Percentiles rank a stretch among this genome's conserved stretches.
Conservation (phyloP, 2,888 invertebrate genomes). For the Microchrysa polita region DNA sequence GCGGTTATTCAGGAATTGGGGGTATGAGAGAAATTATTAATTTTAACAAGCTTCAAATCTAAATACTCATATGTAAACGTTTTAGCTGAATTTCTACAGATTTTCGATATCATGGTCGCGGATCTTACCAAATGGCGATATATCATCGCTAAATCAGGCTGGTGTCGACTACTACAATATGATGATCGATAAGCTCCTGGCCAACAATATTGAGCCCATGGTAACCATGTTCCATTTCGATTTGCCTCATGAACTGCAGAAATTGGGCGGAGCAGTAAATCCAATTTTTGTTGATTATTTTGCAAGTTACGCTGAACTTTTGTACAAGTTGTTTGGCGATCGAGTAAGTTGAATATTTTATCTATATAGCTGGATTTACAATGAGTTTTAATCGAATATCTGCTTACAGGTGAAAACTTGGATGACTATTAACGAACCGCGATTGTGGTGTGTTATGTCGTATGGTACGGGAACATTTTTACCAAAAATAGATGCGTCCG, state of each 20-base stretch:
- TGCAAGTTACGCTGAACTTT: constrained; percentile 65
- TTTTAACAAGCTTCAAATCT: too few relatives aligned
- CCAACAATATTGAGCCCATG: constrained; percentile 70
- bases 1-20: constrained; percentile 65
- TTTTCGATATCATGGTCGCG: constrained; percentile 74
- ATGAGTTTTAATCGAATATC: background rate
- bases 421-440: constrained; percentile 71
- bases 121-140: constrained; percentile 69
- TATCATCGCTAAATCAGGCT: constrained; percentile 67
- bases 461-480: constrained; percentile 63
- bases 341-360: constrained; percentile 60
- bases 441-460: constrained; percentile 62
- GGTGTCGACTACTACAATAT: constrained; percentile 74
- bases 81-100: constrained; percentile 65
- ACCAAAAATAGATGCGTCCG: constrained; percentile 63
- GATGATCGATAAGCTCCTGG: constrained; percentile 70
- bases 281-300: constrained; percentile 65
- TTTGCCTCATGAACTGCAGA: constrained; percentile 67
- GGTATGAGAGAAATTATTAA: constrained; percentile 56
- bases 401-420: constrained; percentile 64
- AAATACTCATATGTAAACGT: background rate
- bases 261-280: constrained; percentile 67
- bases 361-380: too few relatives aligned
- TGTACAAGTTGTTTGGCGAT: constrained; percentile 65
- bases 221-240: constrained; percentile 70